Base-by-base conservation (phyloP, 2,888 invertebrate genomes). In the Lasiommata megera region DNA sequence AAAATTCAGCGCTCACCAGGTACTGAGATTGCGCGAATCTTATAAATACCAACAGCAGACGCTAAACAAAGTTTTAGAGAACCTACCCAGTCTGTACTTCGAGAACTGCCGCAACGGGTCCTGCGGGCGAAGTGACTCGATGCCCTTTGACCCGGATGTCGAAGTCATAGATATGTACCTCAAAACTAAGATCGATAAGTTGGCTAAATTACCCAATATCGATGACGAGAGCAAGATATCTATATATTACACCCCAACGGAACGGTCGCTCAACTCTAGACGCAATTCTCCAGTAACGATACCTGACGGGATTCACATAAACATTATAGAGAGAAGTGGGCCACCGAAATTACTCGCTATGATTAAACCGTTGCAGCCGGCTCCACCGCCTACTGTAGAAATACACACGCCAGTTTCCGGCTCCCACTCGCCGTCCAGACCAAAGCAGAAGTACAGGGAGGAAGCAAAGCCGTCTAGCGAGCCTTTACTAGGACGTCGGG, bases 41-140 rank as follows among this genome's bases (percentile, higher is more conserved):
- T 98, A 97, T 92, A 98, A 98, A 84, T 96, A 97, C 77, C 98
- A 98, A 83, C 98, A 98, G 81, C 97, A 97, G 84, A 97, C 98
- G 9, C 89, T 98, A 52, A 97, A 97, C 88, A 98, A 98, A 81
- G 96, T 98, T 6, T 87, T 98, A 57, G 98, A 98, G 82, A 98
- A 97, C 81, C 91, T 98, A 71, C 97, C 97, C 38, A 96, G 94
- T 73, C 91, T 97, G 54, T 97, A 98, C 86, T 94, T 98, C 77
- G 98, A 98, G 81, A 98, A 97, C 86, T 98, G 98, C 77, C 94
- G 97, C 36, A 96, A 95, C 67, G 96, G 96, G 3, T 95, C 94
- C 12, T 96, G 95, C 83, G 95, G 93, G 3, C 91, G 93, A 29
- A 94, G 95, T 66, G 96, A 96, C 77, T 95, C 95, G 5, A 92